Evolutionary conservation across 2,797 vertebrate species (phyloP), one percentile per base, ranked within the genome.

Genomic region (Anabacerthia variegaticeps): DNA sequence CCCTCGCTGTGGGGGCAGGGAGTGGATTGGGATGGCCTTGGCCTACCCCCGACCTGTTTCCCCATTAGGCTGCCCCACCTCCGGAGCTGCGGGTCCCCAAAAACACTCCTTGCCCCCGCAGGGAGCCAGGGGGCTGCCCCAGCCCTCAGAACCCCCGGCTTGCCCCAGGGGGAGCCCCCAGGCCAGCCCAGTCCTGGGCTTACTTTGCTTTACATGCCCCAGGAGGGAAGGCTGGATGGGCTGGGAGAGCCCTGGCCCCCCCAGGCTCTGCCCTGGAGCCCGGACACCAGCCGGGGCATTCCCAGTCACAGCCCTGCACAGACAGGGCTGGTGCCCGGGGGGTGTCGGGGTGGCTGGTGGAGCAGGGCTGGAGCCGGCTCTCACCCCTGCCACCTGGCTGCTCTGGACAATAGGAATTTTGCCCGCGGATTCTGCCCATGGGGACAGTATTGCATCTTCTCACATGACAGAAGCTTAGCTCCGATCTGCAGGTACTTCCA

Each of bases 401-500:
- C 41, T 75, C 62, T 3, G 23, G 4, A n/a, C 18, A 37, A 48
- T 91, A 99, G 99, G 94, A 97, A 97, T 91, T 98, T 98, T 91
- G 76, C 98, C 61, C 98, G 95, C 14, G 98, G 98, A 43, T 91
- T 48, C 41, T 98, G 98, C 95, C 96, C 88, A 75, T 97, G 97
- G 96, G 98, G 98, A 78, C 69, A 82, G 21, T 98, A 96, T 72
- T 98, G 98, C 93, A 94, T 44, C 65, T 99, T 98, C 96, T 97
- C 95, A 1, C 98, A 98, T 22, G 97, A 98, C 56, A 90, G 93
- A 43, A 98, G 93, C 14, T 79, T 96, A 24, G 18, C 96, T 48
- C 98, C 89, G 65, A 93, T 98, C 91, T 99, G 99, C 97, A 97
- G 98, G 71, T 98, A 98, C 95, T 99, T 98, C 97, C 98, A 98